A percentile compares a stretch with the other conserved stretches of the same genome.
phyloP scores from a whole-genome alignment of 2,888 invertebrate genomes.

The Bellardia bayeri region DNA sequence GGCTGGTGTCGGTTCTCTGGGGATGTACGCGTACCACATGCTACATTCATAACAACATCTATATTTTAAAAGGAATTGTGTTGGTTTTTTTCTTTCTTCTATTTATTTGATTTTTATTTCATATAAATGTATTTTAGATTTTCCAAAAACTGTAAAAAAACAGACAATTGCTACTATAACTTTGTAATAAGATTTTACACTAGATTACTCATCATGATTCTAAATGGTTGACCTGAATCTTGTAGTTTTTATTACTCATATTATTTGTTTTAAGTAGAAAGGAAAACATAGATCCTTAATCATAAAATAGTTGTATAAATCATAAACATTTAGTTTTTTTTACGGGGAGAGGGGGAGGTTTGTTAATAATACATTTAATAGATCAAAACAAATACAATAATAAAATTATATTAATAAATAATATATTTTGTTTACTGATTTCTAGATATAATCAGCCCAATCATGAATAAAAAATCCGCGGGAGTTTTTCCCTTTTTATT shows the following conservation, averaged over 20 bases:
- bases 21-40: slow-evolving; percentile 8
- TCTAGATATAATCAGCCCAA: too few species aligned
- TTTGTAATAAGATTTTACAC: slow-evolving; percentile 57
- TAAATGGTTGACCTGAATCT: slow-evolving; percentile 66
- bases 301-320: slow-evolving; percentile 24
- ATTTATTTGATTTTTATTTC: slow-evolving; percentile 34
- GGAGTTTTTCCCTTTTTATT: too few species aligned
- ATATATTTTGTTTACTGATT: too few species aligned
- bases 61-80: slow-evolving; percentile 27
- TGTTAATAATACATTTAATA: background rate
- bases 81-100: background rate
- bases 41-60: background rate
- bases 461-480: too few species aligned
- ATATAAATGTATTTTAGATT: slow-evolving; percentile 46
- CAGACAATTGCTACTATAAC: slow-evolving; percentile 36
- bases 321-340: slow-evolving; percentile 4
- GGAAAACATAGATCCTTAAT: slow-evolving; percentile 1
- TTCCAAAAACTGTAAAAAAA: slow-evolving; percentile 1
- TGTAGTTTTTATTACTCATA: slow-evolving; percentile 22
- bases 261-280: slow-evolving; percentile 38
- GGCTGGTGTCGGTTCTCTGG: slow-evolving; percentile 44
- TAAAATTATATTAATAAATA: background rate
- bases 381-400: background rate
- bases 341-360: background rate
- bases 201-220: slow-evolving; percentile 57